These are phyloP conservation scores for Metacarcinus magister DNA, from an alignment of 2,888 invertebrate genomes.

Conservation along the genomic window DNA sequence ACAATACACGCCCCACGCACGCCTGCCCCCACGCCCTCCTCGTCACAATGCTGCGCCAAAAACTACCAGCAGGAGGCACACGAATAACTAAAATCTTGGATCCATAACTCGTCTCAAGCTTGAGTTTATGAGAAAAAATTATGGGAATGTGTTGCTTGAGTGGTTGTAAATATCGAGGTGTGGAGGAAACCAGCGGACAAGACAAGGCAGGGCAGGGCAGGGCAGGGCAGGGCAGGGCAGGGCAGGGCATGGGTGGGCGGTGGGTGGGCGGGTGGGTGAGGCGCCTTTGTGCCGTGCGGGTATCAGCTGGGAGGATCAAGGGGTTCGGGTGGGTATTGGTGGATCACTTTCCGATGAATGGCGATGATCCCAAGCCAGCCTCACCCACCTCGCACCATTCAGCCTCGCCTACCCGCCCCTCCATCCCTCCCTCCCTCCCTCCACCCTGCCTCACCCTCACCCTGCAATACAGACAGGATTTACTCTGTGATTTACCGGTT, in stretches of 20 bases:
- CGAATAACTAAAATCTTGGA: neutral
- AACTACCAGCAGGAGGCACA: neutral
- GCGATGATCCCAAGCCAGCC: neutral
- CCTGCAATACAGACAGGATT: constrained; percentile 18
- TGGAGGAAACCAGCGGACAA: neutral
- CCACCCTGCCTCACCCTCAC: neutral
- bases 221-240: neutral
- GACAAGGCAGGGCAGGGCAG: neutral
- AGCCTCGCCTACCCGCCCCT: neutral
- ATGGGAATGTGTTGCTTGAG: neutral
- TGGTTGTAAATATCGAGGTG: neutral
- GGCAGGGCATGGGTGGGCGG: neutral
- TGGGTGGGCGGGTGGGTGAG: neutral
- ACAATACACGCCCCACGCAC: neutral
- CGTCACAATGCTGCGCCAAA: neutral
- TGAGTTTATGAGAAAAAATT: neutral
- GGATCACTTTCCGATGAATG: constrained; percentile 12
- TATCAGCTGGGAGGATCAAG: constrained; percentile 36
- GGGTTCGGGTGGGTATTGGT: neutral
- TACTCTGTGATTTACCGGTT: neutral
- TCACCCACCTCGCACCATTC: neutral
- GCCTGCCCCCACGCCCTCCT: neutral
- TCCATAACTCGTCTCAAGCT: neutral
- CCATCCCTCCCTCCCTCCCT: neutral
- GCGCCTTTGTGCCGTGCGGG: neutral